phyloP scores from a whole-genome alignment of 2,113 vertebrate species.

The Empidonax traillii region DNA sequence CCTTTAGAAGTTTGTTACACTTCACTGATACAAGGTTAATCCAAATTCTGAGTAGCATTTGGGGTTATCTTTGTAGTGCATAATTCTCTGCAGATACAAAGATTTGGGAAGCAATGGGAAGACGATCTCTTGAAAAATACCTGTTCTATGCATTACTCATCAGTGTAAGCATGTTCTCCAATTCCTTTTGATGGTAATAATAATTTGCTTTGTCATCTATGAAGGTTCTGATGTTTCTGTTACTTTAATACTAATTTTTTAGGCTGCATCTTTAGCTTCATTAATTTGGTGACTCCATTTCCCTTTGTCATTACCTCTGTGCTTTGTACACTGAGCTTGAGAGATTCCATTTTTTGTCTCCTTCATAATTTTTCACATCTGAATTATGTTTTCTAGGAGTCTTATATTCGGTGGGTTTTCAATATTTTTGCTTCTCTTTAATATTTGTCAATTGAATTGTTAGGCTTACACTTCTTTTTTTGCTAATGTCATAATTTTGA shows the following conservation, averaged over 20 bases:
- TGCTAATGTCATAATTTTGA: not conserved
- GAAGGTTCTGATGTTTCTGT: not conserved
- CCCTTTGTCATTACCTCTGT: not conserved
- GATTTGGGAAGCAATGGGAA: not conserved
- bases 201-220: not conserved
- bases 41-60: not conserved
- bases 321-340: not conserved
- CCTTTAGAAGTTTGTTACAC: not conserved
- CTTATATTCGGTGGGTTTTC: not conserved
- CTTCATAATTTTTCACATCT: not conserved
- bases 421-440: not conserved
- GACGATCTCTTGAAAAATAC: not conserved
- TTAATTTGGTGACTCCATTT: not conserved
- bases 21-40: not conserved
- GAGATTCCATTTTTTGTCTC: not conserved
- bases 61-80: not conserved
- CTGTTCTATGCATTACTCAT: not conserved
- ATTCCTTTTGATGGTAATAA: not conserved
- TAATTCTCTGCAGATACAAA: not conserved
- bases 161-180: not conserved
- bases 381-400: not conserved
- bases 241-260: not conserved
- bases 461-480: not conserved
- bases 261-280: not conserved
- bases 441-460: not conserved